Base-by-base conservation (phyloP, 2,113 vertebrate genomes). In the Callopanchax toddi region DNA sequence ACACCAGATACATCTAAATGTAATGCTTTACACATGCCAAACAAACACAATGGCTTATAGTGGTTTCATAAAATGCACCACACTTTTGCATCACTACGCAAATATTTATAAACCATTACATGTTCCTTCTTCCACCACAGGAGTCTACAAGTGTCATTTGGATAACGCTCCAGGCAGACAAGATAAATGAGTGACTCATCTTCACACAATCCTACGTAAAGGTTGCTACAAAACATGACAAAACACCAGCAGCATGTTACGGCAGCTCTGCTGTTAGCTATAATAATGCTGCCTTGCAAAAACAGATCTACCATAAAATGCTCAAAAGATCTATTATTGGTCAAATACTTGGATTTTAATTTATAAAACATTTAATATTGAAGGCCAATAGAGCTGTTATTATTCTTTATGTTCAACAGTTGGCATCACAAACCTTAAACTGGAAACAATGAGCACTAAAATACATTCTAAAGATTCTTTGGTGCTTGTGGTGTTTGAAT, bases 181-280 rank as follows among this genome's bases (percentile, higher is more conserved):
- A 74, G 44, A 77, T 60, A 53, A 74, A 71, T 56, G 44, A 21
- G 15, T 10, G 55, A 68, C 22, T 66, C 39, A 49, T 21, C 18
- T 22, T 34, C 18, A 16, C 26, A n/a, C 71, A 75, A 34, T 55
- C 9, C 0, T 11, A 20, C 40, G 3, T 40, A 26, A 11, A 29
- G 37, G 45, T 66, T 76, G 17, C 45, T 60, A 42, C 15, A 46
- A 26, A 59, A 62, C 52, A 39, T 20, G 11, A 15, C 4, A 16
- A 66, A 60, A 59, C 58, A 68, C 25, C 29, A 9, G 22, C 16
- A 65, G 43, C 40, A 34, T 32, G 13, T 0, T 15, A 34, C 50
- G 43, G 42, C 49, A 1, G 11, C 40, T 63, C 20, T 32, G 36
- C 69, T 11, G 25, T 48, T 4, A 53, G 51, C 39, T 46, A 68